phyloP scores from a whole-genome alignment of 2,113 vertebrate genomes.

The Sterna hirundo region DNA sequence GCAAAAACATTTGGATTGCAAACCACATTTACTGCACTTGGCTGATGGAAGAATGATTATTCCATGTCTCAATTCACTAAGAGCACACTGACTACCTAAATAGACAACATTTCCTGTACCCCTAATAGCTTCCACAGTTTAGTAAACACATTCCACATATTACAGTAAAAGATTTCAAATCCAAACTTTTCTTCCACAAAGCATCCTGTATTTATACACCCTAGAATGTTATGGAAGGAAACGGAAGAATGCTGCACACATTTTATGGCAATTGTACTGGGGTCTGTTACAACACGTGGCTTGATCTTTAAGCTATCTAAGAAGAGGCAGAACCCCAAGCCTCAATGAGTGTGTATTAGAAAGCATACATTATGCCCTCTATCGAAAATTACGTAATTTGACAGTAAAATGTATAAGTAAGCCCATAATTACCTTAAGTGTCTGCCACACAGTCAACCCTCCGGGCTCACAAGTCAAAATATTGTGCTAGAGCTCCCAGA shows the following conservation, averaged over 20 bases:
- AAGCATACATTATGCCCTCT: conserved; percentile 50
- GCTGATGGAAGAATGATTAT: conserved; percentile 31
- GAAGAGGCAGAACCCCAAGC: neutral
- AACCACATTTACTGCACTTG: neutral
- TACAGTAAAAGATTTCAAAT: neutral
- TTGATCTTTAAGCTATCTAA: neutral
- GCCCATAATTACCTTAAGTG: conserved; percentile 48
- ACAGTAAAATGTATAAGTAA: conserved; percentile 55
- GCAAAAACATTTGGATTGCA: conserved; percentile 2
- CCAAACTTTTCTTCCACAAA: neutral
- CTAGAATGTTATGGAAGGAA: neutral
- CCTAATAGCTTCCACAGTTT: neutral
- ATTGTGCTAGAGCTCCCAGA: conserved; percentile 37
- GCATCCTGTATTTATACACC: neutral
- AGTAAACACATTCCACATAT: neutral
- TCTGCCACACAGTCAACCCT: conserved; percentile 49
- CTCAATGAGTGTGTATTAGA: neutral
- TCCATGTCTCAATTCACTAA: conserved; percentile 3
- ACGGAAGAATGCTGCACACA: neutral
- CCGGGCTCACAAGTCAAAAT: conserved; percentile 53
- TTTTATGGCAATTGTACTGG: neutral
- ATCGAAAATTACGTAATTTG: conserved; percentile 19
- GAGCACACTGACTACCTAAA: neutral
- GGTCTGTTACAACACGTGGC: neutral
- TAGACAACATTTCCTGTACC: neutral